These are phyloP conservation scores for Mirounga angustirostris DNA, from an alignment of 2,113 vertebrate species.

Conservation along the genomic window DNA sequence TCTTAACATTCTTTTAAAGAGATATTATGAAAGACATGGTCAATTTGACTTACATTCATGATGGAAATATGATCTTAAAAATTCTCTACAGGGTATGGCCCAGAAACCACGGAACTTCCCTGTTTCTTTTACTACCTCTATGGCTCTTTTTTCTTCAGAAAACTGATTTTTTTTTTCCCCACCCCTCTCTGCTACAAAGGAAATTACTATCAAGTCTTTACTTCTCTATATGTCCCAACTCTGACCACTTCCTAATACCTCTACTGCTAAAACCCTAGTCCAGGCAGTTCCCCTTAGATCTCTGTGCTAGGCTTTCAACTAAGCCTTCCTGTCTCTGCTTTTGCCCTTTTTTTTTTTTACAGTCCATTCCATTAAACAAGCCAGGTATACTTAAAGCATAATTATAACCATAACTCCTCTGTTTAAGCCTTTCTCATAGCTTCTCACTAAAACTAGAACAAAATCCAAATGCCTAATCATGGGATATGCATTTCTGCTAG, in stretches of 20 bases:
- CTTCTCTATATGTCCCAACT: not conserved
- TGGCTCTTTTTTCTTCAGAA: not conserved
- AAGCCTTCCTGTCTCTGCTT: not conserved
- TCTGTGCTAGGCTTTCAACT: not conserved
- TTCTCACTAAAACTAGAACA: not conserved
- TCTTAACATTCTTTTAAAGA: conserved; percentile 14
- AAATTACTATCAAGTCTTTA: not conserved
- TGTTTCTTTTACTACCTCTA: not conserved
- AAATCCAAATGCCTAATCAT: not conserved
- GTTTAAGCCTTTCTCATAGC: not conserved
- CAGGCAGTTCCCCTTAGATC: not conserved
- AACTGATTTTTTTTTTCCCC: not conserved
- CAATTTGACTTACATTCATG: not conserved
- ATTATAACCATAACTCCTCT: not conserved
- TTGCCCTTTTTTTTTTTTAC: not conserved
- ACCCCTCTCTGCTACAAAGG: not conserved
- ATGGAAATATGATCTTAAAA: not conserved
- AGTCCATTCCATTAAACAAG: not conserved
- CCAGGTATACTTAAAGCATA: not conserved
- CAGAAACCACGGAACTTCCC: not conserved
- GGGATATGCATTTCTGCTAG: not conserved
- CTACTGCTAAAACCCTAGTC: not conserved
- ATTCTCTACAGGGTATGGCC: not conserved
- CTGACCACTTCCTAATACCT: not conserved
- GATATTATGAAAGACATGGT: not conserved